These are phyloP conservation scores for Austrolebias charrua DNA, from an alignment of 2,797 vertebrate genomes.

Conservation along the genomic window DNA sequence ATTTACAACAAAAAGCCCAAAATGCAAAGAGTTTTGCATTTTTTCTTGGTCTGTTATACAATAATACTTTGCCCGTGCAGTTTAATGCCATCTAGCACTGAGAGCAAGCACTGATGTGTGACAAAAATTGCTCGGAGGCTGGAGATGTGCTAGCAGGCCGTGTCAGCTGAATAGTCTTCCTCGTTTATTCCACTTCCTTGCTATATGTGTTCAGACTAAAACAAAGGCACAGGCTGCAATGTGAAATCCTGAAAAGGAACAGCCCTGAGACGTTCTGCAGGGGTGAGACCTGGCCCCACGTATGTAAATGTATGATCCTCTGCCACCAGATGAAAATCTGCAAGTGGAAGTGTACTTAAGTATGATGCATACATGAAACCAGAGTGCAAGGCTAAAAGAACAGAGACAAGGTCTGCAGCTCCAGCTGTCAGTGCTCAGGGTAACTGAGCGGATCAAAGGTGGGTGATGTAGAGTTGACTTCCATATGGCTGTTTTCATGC, in stretches of 20 bases:
- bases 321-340: constrained; percentile 49
- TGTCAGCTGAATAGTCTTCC: constrained; percentile 55
- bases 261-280: constrained; percentile 41
- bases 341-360: constrained; percentile 5
- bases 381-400: constrained; percentile 20
- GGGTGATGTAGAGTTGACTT: constrained; percentile 22
- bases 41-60: constrained; percentile 16
- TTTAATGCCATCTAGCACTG: constrained; percentile 44
- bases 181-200: constrained; percentile 27
- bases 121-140: constrained; percentile 51
- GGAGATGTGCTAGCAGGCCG: constrained; percentile 24
- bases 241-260: constrained; percentile 58
- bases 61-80: constrained; percentile 31
- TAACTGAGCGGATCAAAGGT: constrained; percentile 13
- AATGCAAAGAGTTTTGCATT: neutral
- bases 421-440: constrained; percentile 15
- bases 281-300: constrained; percentile 54
- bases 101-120: constrained; percentile 44
- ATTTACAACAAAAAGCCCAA: neutral
- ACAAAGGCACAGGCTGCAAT: constrained; percentile 57
- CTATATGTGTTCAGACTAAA: constrained; percentile 57
- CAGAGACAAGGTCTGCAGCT: constrained; percentile 20
- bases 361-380: constrained; percentile 16
- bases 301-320: constrained; percentile 62
- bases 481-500: neutral